Base-by-base conservation (phyloP, 2,888 invertebrate genomes). In the Steinernema carpocapsae region DNA sequence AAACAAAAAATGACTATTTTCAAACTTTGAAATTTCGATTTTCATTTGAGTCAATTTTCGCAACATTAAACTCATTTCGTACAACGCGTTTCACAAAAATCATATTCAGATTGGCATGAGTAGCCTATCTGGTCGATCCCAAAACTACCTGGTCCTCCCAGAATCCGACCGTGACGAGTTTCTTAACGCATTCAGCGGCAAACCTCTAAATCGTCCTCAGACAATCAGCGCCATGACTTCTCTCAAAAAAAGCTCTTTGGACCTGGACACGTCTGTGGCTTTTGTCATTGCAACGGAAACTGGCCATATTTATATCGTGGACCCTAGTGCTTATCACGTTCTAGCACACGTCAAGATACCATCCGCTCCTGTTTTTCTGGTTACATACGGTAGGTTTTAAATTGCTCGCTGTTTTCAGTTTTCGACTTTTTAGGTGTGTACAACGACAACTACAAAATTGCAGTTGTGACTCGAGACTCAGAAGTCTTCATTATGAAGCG, bases 221-320 rank as follows among this genome's bases (percentile, higher is more conserved):
- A 24, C 51, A 1, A 72, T 72, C 76, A 37, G 74, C 22, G 86
- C 88, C 74, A 77, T 88, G 45, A 84, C 86, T n/a, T 73, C 79
- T 29, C 72, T 78, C 14, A 48, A 48, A 17, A 6, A 19, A 17
- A 48, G 19, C n/a, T 48, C 48, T 4, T n/a, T 17, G n/a, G 48
- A 48, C 4, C 48, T 48, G 48, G 48, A 48, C 48, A 48, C 48
- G 48, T 17, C 48, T 3, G 48, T n/a, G 4, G 48, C 19, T 4
- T 48, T 48, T 19, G 48, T 48, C n/a, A 19, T 48, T 3, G 48
- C 48, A 17, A 48, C 48, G n/a, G 48, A 48, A 19, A 48, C 4
- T 48, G 48, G 48, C 14, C 14, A 48, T 19, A 48, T 48, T 19
- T 48, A 48, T 19, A 48, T 48, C 6, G 48, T 48, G 3, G 48